phyloP scores from a whole-genome alignment of 2,888 invertebrate species.

The Podabrus alpinus region DNA sequence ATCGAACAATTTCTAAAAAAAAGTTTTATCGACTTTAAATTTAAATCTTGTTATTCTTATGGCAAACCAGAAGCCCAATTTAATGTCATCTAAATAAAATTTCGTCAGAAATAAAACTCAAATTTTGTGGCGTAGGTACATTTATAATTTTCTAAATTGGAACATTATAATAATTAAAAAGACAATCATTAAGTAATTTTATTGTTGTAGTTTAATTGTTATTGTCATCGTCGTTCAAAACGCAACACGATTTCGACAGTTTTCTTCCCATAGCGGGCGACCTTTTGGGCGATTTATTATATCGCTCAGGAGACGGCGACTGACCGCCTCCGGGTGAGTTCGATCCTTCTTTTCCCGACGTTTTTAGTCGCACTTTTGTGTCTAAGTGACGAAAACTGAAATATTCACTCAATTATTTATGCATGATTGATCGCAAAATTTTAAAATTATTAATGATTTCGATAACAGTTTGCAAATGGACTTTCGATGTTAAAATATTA shows the following conservation, averaged over 20 bases:
- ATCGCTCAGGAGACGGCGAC: conserved; percentile 72
- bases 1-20: neutral
- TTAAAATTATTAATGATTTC: neutral
- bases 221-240: neutral
- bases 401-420: neutral
- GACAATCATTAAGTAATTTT: no score
- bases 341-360: conserved; percentile 55
- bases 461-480: neutral
- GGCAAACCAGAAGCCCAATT: neutral
- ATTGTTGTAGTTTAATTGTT: neutral
- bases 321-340: conserved; percentile 62
- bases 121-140: neutral
- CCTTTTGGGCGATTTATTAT: conserved; percentile 58
- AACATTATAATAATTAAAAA: neutral
- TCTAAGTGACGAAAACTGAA: conserved; percentile 83
- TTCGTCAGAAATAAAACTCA: neutral
- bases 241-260: conserved; percentile 5
- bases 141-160: neutral
- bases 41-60: neutral
- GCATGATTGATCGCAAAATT: neutral
- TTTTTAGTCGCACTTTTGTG: conserved; percentile 79
- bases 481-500: neutral
- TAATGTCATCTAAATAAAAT: neutral
- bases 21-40: neutral
- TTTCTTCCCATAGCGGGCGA: conserved; percentile 52